Percentiles rank a stretch among this genome's conserved stretches.
These are phyloP conservation scores for Dissostichus mawsoni DNA, from an alignment of 2,113 vertebrate species.

Conservation along the genomic window DNA sequence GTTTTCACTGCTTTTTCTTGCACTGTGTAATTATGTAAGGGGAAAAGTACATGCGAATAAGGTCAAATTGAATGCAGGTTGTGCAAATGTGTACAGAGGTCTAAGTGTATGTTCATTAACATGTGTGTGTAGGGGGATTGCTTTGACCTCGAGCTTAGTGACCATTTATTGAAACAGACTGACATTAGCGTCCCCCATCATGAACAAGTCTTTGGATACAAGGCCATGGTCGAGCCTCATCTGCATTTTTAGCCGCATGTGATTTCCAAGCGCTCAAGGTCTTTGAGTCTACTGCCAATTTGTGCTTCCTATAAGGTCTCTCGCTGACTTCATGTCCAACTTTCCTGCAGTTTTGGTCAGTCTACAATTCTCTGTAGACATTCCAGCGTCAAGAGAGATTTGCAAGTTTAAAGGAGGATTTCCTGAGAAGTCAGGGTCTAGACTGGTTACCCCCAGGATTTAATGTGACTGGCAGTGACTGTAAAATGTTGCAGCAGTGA, in stretches of 20 bases:
- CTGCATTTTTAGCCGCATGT: constrained; percentile 59
- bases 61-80: background rate
- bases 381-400: background rate
- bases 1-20: too few species aligned
- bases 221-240: background rate
- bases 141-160: constrained; percentile 16
- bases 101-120: background rate
- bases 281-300: constrained; percentile 13
- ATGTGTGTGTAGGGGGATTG: background rate
- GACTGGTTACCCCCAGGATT: background rate
- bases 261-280: constrained; percentile 37
- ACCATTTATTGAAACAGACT: constrained; percentile 5
- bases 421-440: background rate
- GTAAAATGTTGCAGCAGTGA: background rate
- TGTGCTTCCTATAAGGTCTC: constrained; percentile 15
- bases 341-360: background rate
- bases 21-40: too few species aligned
- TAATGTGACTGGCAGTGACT: background rate
- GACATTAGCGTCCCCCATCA: background rate
- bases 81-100: background rate
- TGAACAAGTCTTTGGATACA: constrained; percentile 16
- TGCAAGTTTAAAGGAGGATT: constrained; percentile 3
- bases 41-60: background rate
- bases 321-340: background rate
- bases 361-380: background rate